Percentiles rank a stretch among this genome's conserved stretches.
phyloP scores from a whole-genome alignment of 2,888 invertebrate genomes.

The Philonicus albiceps region DNA sequence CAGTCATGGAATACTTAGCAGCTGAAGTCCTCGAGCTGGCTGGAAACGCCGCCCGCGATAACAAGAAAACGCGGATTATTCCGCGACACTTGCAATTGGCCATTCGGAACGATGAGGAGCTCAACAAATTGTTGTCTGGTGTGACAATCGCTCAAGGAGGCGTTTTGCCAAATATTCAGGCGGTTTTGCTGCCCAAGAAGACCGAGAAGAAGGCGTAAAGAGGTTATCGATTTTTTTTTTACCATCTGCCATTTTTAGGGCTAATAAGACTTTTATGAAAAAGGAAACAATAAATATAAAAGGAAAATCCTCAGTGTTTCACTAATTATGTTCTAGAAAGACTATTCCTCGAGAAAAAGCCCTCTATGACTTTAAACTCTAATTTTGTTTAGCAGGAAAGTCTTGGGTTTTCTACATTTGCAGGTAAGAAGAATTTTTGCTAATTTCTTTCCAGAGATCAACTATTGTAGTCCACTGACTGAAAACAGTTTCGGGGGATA shows the following conservation, averaged over 20 bases:
- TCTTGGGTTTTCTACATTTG: too few relatives aligned
- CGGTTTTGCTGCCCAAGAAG: constrained; percentile 74
- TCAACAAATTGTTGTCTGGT: constrained; percentile 66
- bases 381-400: too few relatives aligned
- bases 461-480: background rate
- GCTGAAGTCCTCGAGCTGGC: constrained; percentile 74
- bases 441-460: background rate
- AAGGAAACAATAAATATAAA: background rate
- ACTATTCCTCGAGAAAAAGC: background rate
- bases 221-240: background rate
- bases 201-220: constrained; percentile 57
- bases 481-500: background rate
- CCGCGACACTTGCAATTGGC: constrained; percentile 83
- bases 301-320: background rate
- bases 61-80: constrained; percentile 76
- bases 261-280: background rate
- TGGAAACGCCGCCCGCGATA: constrained; percentile 73
- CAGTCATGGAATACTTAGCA: constrained; percentile 71
- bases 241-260: background rate
- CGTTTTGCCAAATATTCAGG: constrained; percentile 81
- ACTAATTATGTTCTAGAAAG: background rate
- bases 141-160: constrained; percentile 72
- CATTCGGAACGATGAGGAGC: constrained; percentile 82
- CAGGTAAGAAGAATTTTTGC: too few relatives aligned
- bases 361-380: too few relatives aligned